Evolutionary conservation across 2,113 vertebrate species (phyloP), one percentile per base, ranked within the genome.

Genomic region (Chaetura pelagica): DNA sequence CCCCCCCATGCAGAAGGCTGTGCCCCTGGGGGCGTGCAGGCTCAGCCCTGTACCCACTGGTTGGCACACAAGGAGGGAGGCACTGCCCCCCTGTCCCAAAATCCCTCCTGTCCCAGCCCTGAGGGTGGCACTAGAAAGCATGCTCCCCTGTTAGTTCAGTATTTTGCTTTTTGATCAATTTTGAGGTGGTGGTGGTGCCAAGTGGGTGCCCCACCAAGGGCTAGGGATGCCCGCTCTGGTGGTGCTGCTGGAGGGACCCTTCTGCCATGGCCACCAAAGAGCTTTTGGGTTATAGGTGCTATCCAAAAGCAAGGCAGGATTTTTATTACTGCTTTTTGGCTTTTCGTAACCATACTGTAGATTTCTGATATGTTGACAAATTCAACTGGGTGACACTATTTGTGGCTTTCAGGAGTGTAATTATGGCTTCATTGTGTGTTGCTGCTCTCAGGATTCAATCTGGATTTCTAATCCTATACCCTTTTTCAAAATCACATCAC

Each of bases 371-470:
- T 66, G 89, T 77, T 91, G 91, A 93, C 79, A 96, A 38, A 94
- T 94, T 95, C 85, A 94, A 77, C 48, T 1, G 11, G 67, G 79
- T 95, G 82, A 89, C 94, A 80, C 74, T 78, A 79, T 95, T 97
- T 90, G 90, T 84, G 95, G 88, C 83, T 97, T 97, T 95, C 48
- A 54, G 76, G 89, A 81, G 78, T 84, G 58, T 90, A 96, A 80
- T 96, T 97, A 93, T 93, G 90, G 54, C 92, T 96, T 97, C 84
- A 76, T 84, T 94, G 26, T 86, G 73, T 72, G 63, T 38, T 74
- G 64, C 76, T 10, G 29, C 49, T 91, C 57, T 75, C 13, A 38
- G 72, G 82, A 92, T 90, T 91, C 89, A 90, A 29, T 87, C 84
- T 90, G 73, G 71, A 35, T 61, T 95, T 97, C 96, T 89, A 88